These are phyloP conservation scores for Ochotona curzoniae DNA, from an alignment of 2,113 vertebrate species.

Conservation along the genomic window DNA sequence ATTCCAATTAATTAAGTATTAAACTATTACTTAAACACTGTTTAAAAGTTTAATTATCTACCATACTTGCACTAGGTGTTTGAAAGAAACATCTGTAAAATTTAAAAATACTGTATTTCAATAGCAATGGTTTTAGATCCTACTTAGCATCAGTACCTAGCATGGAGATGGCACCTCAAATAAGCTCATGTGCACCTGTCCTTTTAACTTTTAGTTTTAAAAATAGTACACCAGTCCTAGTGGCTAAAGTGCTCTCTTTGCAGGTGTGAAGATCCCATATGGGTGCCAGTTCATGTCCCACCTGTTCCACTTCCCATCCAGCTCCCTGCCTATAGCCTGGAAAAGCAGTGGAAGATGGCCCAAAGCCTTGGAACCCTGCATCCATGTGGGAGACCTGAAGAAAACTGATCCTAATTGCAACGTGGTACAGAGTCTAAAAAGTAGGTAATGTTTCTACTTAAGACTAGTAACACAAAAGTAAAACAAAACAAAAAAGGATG, in stretches of 20 bases:
- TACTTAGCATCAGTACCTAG: not conserved
- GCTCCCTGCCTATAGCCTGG: no score
- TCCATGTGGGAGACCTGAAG: no score
- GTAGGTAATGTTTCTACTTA: conserved; percentile 27
- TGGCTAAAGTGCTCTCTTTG: no score
- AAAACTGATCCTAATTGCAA: conserved; percentile 36
- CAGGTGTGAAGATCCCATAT: no score
- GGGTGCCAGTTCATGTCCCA: no score
- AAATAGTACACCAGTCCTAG: conserved; percentile 24
- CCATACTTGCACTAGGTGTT: not conserved
- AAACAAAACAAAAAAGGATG: not conserved
- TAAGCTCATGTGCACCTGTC: not conserved
- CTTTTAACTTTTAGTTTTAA: not conserved
- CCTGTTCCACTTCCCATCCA: no score
- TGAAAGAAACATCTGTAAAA: conserved; percentile 7
- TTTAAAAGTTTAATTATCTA: not conserved
- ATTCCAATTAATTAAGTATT: not conserved
- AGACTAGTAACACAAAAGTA: not conserved
- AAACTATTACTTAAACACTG: conserved; percentile 13
- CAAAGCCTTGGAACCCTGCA: no score
- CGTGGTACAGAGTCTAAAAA: conserved; percentile 16
- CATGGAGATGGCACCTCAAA: not conserved
- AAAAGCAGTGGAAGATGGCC: no score
- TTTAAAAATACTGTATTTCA: not conserved
- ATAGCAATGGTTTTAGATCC: not conserved